Base-by-base conservation (phyloP, 2,113 vertebrate genomes). In the Ctenomys sociabilis region DNA sequence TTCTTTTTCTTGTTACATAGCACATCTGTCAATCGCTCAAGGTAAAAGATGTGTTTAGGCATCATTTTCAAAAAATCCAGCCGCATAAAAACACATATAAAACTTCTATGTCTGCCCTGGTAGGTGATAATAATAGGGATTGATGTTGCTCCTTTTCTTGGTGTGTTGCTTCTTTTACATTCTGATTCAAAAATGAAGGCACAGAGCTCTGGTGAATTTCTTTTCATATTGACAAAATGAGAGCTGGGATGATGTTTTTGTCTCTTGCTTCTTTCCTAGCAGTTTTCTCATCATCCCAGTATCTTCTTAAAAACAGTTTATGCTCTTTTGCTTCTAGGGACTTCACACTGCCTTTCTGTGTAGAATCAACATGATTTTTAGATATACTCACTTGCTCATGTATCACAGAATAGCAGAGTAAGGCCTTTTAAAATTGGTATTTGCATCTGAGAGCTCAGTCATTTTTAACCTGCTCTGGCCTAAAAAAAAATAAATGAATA, bases 251-350 rank as follows among this genome's bases (percentile, higher is more conserved):
- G 43, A 72, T 59, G 87, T 89, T 87, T 91, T 61, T 59, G 21
- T 81, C 35, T 95, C 35, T 92, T 92, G 1, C 89, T 96, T 93
- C 43, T 93, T 96, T 77, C 22, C 37, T 64, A 63, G 52, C 3
- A 19, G 87, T 96, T 94, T 95, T 91, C 66, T 94, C 61, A 93
- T 97, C 95, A 93, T 96, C 5, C 13, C 63, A 66, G 68, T 75
- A 93, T 93, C 85, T 92, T 88, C 40, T 86, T 87, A 78, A 87
- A 97, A 94, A 94, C 89, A 96, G 81, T 81, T 52, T 87, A 54
- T 95, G 57, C 7, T 89, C 0, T 81, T 28, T 83, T n/a, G 26
- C 63, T 95, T 95, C 61, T 86, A 37, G 75, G 32, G 78, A 95
- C 24, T 88, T 96, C 72, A 66, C 0, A 52, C 2, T 73, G 6